phyloP scores from a whole-genome alignment of 2,113 vertebrate genomes.

The Centrocercus urophasianus region DNA sequence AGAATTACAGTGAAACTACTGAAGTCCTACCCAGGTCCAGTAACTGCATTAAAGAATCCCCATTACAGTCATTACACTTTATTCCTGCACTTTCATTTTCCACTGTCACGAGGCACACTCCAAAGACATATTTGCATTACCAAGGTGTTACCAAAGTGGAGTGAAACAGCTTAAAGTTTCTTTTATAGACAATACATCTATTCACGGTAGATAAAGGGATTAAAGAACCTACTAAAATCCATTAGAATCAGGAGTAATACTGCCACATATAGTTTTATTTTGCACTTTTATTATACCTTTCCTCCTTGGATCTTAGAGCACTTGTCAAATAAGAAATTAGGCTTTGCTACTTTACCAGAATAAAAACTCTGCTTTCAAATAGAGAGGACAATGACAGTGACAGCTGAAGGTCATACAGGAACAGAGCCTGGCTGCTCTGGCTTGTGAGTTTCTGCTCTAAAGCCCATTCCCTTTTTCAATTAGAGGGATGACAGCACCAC shows the following conservation, averaged over 20 bases:
- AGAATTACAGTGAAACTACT: not conserved
- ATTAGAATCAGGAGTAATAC: conserved; percentile 59
- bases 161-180: conserved; percentile 54
- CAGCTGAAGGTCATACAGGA: conserved; percentile 63
- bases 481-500: conserved; percentile 49
- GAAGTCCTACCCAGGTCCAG: not conserved
- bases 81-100: not conserved
- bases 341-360: conserved; percentile 19
- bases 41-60: not conserved
- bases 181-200: conserved; percentile 62
- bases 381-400: conserved; percentile 14
- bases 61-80: not conserved
- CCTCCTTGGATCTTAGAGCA: conserved; percentile 27
- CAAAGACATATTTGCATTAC: conserved; percentile 38
- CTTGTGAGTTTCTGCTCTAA: conserved; percentile 36
- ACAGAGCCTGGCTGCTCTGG: not conserved
- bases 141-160: conserved; percentile 54
- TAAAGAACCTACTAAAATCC: conserved; percentile 62
- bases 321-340: conserved; percentile 68
- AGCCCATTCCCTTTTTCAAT: conserved; percentile 52
- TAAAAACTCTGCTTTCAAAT: conserved; percentile 25
- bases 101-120: not conserved
- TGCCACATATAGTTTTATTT: conserved; percentile 65
- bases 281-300: conserved; percentile 54
- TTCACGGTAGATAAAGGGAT: conserved; percentile 60